Evolutionary conservation across 2,888 invertebrate species (phyloP).

Genomic region (Noctua fimbriata): DNA sequence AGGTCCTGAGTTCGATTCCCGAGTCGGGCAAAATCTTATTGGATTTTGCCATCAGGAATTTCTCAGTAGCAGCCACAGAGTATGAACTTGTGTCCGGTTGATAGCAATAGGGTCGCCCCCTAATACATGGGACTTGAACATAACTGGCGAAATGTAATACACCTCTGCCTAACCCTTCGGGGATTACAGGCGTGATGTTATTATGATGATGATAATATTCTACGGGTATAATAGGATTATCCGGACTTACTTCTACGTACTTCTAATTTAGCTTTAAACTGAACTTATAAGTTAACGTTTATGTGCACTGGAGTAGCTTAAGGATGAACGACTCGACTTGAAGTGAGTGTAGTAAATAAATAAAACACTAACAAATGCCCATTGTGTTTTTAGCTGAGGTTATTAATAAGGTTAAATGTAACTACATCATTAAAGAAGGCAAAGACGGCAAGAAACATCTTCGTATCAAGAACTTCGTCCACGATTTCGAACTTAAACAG

Average conservation of each 20-base stretch:
- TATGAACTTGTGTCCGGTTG: background rate
- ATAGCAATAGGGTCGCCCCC: background rate
- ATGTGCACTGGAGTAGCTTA: background rate
- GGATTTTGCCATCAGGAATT: background rate
- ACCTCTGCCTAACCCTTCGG: background rate
- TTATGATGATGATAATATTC: background rate
- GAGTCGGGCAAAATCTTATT: background rate
- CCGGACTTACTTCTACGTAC: background rate
- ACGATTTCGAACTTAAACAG: conserved; percentile 41
- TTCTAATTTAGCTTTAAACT: background rate
- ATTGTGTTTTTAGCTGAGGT: background rate
- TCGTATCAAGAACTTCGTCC: conserved; percentile 39
- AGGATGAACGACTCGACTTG: background rate
- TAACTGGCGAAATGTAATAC: background rate
- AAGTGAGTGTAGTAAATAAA: background rate
- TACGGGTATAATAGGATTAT: background rate
- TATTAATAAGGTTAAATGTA: background rate
- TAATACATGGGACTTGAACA: background rate
- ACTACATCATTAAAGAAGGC: conserved; percentile 20
- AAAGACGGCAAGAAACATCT: conserved; percentile 44
- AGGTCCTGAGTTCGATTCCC: background rate
- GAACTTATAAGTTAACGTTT: background rate
- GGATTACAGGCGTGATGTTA: background rate
- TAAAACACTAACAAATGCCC: background rate
- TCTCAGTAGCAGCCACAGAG: background rate